Base-by-base conservation (phyloP, 1,140 invertebrate species). In the Acromyrmex heyeri region DNA sequence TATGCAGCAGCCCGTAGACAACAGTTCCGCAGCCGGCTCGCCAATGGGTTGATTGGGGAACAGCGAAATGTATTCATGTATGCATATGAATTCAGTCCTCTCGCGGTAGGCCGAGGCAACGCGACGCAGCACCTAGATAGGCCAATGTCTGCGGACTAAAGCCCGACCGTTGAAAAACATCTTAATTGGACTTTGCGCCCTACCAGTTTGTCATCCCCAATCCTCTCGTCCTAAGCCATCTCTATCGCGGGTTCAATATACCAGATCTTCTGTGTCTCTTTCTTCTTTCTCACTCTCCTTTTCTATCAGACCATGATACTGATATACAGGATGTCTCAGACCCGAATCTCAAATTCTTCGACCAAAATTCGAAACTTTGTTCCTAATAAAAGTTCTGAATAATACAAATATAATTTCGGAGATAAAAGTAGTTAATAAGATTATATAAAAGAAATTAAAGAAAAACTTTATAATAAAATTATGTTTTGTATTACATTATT, bases 1-100 rank as follows among this genome's bases (percentile, higher is more conserved):
- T 48, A 44, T 61, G 30, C 61, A 14, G 53, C 30, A 65, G 34
- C 27, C 27, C 21, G 57, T 62, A 73, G 86, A 87, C 69, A 69
- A 81, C 75, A 86, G 70, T 16, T 75, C 55, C 48, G 70, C 69
- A 65, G 82, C 55, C 27, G 57, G 64, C 83, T 85, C 75, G 53
- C 57, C 82, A 83, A 88, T 86, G 87, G 79, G 90, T 92, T 92
- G 92, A 92, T 92, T 92, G 92, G 90, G 86, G 86, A 90, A 91
- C 87, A 86, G 87, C 86, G 86, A 92, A 92, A 92, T 92, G 82
- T 92, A 92, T 92, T 92, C 91, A 92, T 92, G 88, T 92, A 92
- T 92, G 92, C 92, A 92, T 92, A 92, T 92, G 92, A 92, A 92
- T 92, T 92, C 92, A 88, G 86, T 62, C n/a, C 69, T 83, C 69